Evolutionary conservation across 2,888 invertebrate species (phyloP).

Genomic region (Steinernema carpocapsae): DNA sequence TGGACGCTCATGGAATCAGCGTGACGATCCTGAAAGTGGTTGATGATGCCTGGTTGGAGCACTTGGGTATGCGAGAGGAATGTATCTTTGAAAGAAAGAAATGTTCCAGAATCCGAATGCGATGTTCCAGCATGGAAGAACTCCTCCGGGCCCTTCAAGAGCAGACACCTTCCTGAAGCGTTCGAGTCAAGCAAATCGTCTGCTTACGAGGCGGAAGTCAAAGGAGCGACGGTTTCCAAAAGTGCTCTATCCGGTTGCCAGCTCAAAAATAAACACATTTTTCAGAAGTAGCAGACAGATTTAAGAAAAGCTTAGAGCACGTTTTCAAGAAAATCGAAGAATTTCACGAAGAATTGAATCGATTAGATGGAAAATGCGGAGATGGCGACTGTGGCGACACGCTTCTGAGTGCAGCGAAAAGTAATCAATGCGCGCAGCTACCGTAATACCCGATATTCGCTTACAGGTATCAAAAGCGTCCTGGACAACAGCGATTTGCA

Average conservation of each 20-base stretch:
- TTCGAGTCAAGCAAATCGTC: background rate
- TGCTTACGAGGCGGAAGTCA: background rate
- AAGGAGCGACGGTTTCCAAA: background rate
- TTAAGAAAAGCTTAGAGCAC: constrained; percentile 46
- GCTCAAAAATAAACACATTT: background rate
- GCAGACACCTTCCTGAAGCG: background rate
- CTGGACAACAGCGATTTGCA: constrained; percentile 35
- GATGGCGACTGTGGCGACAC: constrained; percentile 81
- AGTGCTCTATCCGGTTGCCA: background rate
- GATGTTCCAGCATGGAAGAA: constrained; percentile 5
- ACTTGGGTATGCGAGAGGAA: constrained; percentile 56
- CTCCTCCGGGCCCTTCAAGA: background rate
- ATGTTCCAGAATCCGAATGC: background rate
- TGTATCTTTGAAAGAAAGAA: background rate
- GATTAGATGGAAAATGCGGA: constrained; percentile 78
- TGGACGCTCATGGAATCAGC: constrained; percentile 81
- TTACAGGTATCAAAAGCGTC: constrained; percentile 40
- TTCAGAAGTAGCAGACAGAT: constrained; percentile 34
- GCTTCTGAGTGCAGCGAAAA: constrained; percentile 65
- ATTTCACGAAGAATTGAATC: constrained; percentile 74
- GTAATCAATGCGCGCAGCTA: constrained; percentile 69
- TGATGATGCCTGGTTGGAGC: constrained; percentile 51
- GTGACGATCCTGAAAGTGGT: constrained; percentile 75
- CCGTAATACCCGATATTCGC: constrained; percentile 40
- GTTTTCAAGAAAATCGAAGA: constrained; percentile 73